A percentile compares a stretch with the other conserved stretches of the same genome.
phyloP scores from a whole-genome alignment of 2,113 vertebrate genomes.

The Neogale vison region DNA sequence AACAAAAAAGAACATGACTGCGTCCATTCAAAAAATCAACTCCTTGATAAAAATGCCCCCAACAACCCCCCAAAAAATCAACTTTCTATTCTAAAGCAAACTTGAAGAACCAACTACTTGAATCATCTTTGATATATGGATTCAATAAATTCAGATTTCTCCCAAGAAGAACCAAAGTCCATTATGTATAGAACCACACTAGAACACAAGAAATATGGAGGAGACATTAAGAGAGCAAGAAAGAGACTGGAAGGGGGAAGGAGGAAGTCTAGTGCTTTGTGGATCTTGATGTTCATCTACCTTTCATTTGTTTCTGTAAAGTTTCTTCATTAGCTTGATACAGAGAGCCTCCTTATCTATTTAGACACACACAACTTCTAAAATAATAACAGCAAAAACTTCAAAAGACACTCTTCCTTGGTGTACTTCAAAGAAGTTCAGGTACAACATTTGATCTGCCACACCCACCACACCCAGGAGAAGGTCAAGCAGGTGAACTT shows the following conservation, averaged over 20 bases:
- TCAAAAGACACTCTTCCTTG: background rate
- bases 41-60: background rate
- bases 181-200: background rate
- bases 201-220: background rate
- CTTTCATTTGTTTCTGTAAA: background rate
- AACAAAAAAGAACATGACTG: background rate
- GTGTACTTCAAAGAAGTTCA: background rate
- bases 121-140: constrained; percentile 18
- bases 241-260: background rate
- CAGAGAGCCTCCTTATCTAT: background rate
- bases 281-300: background rate
- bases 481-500: background rate
- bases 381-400: background rate
- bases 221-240: background rate
- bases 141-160: constrained; percentile 22
- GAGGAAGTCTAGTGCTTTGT: background rate
- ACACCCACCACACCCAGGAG: background rate
- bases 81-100: constrained; percentile 33
- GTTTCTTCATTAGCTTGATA: background rate
- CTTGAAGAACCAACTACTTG: constrained; percentile 18
- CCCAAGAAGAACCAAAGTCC: constrained; percentile 1
- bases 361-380: background rate
- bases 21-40: background rate
- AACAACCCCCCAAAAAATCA: background rate
- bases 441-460: background rate